These are phyloP conservation scores for Drosophila colorata DNA, from an alignment of 2,888 invertebrate genomes.

Conservation along the genomic window DNA sequence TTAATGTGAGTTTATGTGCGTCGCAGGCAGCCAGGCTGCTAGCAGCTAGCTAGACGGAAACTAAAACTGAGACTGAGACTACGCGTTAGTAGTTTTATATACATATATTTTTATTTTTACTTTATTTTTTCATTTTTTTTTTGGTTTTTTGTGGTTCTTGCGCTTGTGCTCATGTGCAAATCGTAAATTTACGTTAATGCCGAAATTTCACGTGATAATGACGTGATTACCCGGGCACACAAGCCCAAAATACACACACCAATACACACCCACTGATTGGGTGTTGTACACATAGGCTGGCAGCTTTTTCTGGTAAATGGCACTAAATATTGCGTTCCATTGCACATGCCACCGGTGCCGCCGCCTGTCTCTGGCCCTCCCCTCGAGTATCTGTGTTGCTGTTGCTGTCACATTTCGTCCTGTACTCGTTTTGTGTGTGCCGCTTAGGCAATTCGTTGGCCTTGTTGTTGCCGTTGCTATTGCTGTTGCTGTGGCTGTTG, in stretches of 20 bases:
- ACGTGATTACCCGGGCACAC: slow-evolving; percentile 79
- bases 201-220: slow-evolving; percentile 83
- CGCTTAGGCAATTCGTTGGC: slow-evolving; percentile 21
- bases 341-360: slow-evolving; percentile 48
- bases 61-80: slow-evolving; percentile 23
- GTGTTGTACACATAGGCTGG: slow-evolving; percentile 27
- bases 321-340: slow-evolving; percentile 50
- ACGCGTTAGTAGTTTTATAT: slow-evolving; percentile 60
- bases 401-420: slow-evolving; percentile 35
- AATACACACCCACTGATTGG: not conserved
- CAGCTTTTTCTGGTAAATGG: slow-evolving; percentile 30
- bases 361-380: not conserved
- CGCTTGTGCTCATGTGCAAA: slow-evolving; percentile 72
- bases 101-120: slow-evolving; percentile 50
- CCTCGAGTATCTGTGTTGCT: not conserved
- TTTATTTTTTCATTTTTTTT: slow-evolving; percentile 14
- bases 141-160: slow-evolving; percentile 32
- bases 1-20: slow-evolving; percentile 81
- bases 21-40: slow-evolving; percentile 55
- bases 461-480: slow-evolving; percentile 14
- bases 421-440: slow-evolving; percentile 31
- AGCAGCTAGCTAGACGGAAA: slow-evolving; percentile 32
- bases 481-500: slow-evolving; percentile 21
- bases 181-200: slow-evolving; percentile 81
- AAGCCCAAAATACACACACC: slow-evolving; percentile 35